Evolutionary conservation across 2,797 vertebrate genomes (phyloP).

Genomic region (Gymnothorax reevesii): DNA sequence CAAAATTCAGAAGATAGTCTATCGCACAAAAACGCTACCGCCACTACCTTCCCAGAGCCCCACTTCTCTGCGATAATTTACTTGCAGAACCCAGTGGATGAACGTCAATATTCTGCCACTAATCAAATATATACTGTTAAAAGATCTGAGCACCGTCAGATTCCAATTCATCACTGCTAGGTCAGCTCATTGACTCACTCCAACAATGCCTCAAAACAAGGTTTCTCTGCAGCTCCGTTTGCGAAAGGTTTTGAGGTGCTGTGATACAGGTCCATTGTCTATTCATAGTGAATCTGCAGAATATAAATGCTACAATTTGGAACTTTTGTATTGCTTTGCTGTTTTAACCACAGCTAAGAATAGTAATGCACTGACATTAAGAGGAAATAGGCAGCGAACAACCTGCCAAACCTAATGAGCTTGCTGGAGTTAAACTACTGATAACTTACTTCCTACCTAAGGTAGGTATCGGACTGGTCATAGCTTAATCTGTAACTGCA

Average conservation of each 20-base stretch:
- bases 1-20: slow-evolving; percentile 61
- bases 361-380: too few relatives aligned
- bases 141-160: slow-evolving; percentile 62
- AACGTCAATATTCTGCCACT: slow-evolving; percentile 52
- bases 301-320: slow-evolving; percentile 20
- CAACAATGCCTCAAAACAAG: slow-evolving; percentile 41
- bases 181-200: slow-evolving; percentile 54
- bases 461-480: too few relatives aligned
- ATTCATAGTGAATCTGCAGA: slow-evolving; percentile 28
- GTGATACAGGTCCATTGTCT: slow-evolving; percentile 28
- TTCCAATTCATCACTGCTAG: slow-evolving; percentile 57
- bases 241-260: slow-evolving; percentile 35
- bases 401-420: too few relatives aligned
- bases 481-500: too few relatives aligned
- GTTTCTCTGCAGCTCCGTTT: slow-evolving; percentile 25
- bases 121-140: slow-evolving; percentile 55
- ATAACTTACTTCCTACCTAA: too few relatives aligned
- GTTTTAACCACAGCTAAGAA: too few relatives aligned
- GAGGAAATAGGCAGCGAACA: too few relatives aligned
- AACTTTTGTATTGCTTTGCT: neutral
- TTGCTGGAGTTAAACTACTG: too few relatives aligned
- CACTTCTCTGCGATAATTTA: slow-evolving; percentile 43
- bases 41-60: slow-evolving; percentile 50
- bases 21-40: slow-evolving; percentile 60
- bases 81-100: slow-evolving; percentile 47